These are phyloP conservation scores for Daboia siamensis DNA, from an alignment of 2,113 vertebrate genomes.

Conservation along the genomic window DNA sequence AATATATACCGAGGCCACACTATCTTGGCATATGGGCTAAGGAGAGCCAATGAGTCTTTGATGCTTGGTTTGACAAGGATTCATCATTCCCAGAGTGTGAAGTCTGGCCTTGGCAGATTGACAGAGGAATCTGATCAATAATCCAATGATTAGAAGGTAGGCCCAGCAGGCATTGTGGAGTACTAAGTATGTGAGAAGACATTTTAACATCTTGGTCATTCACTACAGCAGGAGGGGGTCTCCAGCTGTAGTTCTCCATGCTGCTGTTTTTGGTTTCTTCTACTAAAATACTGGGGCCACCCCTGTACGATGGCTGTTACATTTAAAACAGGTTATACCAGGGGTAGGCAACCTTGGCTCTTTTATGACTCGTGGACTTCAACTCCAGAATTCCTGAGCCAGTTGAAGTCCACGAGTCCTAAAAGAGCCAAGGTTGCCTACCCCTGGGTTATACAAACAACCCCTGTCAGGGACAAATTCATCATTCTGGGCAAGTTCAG, in stretches of 20 bases:
- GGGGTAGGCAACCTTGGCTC: too few relatives aligned
- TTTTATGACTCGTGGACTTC: too few relatives aligned
- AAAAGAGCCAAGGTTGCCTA: too few relatives aligned
- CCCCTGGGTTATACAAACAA: neutral
- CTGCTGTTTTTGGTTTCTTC: neutral
- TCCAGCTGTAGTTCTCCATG: neutral
- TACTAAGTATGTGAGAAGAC: neutral
- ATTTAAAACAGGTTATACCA: neutral
- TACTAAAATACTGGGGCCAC: neutral
- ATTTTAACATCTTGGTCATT: neutral
- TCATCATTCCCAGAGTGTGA: neutral
- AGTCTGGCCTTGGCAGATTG: neutral
- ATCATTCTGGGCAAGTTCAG: neutral
- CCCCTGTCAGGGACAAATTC: neutral
- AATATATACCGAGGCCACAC: neutral
- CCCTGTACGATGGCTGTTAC: neutral
- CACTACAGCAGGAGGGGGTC: neutral
- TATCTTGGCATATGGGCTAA: neutral
- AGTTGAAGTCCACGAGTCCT: too few relatives aligned
- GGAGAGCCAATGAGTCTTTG: neutral
- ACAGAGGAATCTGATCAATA: neutral
- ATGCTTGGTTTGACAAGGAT: neutral
- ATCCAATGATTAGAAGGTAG: neutral
- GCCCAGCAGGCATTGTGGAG: neutral
- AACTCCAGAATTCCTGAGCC: too few relatives aligned